Percentiles rank a stretch among this genome's conserved stretches.
Evolutionary conservation across 2,888 invertebrate genomes (phyloP).

Genomic region (Dryadula phaetusa): DNA sequence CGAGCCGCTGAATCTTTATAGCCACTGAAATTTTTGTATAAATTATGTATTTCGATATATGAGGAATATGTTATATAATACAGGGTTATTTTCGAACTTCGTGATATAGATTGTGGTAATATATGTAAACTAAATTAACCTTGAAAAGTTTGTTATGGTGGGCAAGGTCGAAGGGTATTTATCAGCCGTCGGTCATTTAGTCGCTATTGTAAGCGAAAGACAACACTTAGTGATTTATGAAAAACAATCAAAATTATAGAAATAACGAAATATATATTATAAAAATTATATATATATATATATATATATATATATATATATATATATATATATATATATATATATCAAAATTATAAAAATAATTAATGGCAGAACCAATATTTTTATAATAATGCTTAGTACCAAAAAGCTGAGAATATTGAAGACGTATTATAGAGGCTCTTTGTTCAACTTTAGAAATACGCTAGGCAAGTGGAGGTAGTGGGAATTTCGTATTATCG

Average conservation of each 20-base stretch:
- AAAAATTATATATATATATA: no score
- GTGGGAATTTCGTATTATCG: no score
- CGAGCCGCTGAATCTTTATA: constrained; percentile 33
- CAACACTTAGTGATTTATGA: background rate
- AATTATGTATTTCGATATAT: constrained; percentile 12
- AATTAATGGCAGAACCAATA: no score
- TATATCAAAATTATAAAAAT: no score
- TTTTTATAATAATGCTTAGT: background rate
- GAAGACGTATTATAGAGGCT: background rate
- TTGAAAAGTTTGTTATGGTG: constrained; percentile 1
- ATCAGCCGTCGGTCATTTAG: background rate
- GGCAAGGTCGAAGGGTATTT: background rate
- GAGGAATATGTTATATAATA: background rate
- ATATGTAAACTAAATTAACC: constrained; percentile 2
- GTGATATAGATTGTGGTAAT: background rate
- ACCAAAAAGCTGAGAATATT: background rate
- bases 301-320: no score
- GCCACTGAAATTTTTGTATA: constrained; percentile 26
- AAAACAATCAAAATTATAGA: background rate
- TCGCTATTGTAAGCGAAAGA: background rate
- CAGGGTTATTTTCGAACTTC: background rate
- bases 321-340: no score
- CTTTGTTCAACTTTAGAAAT: background rate
- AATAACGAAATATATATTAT: no score
- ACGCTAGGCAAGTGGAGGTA: background rate